These are phyloP conservation scores for Microcebus murinus DNA, from an alignment of 2,113 vertebrate genomes.

Conservation along the genomic window DNA sequence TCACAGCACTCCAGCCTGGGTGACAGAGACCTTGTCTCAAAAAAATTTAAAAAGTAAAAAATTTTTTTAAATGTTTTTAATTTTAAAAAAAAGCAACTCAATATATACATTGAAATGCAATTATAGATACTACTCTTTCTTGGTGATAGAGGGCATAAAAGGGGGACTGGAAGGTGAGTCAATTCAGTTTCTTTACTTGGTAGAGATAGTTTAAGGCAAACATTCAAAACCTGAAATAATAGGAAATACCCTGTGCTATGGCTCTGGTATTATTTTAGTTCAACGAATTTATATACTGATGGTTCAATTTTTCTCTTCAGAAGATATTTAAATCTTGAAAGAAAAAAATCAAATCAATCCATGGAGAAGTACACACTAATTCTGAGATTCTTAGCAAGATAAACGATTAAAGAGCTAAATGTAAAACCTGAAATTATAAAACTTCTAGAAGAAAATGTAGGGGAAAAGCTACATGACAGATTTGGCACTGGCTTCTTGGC, in stretches of 20 bases:
- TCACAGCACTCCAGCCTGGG: no score
- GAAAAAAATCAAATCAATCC: not conserved
- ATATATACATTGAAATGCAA: not conserved
- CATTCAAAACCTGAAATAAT: not conserved
- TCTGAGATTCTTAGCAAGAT: not conserved
- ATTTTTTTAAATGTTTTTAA: not conserved
- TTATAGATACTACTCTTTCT: not conserved
- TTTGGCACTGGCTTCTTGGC: not conserved
- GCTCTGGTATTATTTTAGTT: constrained; percentile 14
- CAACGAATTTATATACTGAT: not conserved
- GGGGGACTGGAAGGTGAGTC: not conserved
- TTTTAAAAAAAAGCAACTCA: not conserved
- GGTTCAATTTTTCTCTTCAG: not conserved
- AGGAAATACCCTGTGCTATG: not conserved
- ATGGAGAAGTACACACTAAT: not conserved
- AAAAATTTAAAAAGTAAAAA: no score
- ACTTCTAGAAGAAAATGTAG: not conserved
- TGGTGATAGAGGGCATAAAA: constrained; percentile 8
- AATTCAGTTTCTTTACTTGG: not conserved
- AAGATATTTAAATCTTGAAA: not conserved
- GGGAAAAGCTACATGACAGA: not conserved
- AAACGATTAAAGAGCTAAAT: not conserved
- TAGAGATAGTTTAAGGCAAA: not conserved
- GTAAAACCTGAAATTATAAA: not conserved
- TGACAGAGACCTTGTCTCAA: no score